phyloP scores from a whole-genome alignment of 2,888 invertebrate species.

The Aleiodes alternator region DNA sequence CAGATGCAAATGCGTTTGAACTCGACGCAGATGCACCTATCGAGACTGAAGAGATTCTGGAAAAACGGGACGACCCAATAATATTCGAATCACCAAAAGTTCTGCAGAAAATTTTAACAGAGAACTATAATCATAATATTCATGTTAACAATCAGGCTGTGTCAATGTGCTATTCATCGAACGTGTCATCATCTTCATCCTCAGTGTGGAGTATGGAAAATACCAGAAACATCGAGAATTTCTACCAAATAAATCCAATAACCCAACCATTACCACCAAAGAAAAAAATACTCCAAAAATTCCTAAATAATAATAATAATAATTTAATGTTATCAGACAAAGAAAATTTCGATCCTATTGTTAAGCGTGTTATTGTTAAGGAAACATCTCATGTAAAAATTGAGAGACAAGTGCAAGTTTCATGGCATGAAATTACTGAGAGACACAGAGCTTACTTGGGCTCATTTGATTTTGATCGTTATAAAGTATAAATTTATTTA shows the following conservation, averaged over 20 bases:
- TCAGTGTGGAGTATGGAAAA: background rate
- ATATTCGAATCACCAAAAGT: too few relatives aligned
- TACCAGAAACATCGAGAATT: background rate
- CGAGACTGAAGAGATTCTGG: too few relatives aligned
- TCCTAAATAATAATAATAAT: background rate
- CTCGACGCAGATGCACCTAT: too few relatives aligned
- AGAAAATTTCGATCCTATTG: conserved; percentile 26
- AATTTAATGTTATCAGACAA: background rate
- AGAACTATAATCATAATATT: too few relatives aligned
- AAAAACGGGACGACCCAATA: too few relatives aligned
- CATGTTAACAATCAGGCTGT: too few relatives aligned
- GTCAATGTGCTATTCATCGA: background rate
- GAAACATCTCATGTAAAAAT: conserved; percentile 26
- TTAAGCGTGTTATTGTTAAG: background rate
- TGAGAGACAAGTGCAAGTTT: background rate
- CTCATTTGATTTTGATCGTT: conserved; percentile 43
- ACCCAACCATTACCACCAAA: conserved; percentile 47
- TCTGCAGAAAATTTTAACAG: too few relatives aligned
- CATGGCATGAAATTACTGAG: conserved; percentile 40
- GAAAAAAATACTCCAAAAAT: conserved; percentile 47
- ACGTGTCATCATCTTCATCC: background rate
- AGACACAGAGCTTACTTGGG: conserved; percentile 37
- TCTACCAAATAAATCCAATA: background rate
- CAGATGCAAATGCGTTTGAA: too few relatives aligned
- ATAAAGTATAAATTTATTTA: conserved; percentile 14